Percentiles rank a stretch among this genome's conserved stretches.
Evolutionary conservation across 2,113 vertebrate species (phyloP).

Genomic region (Myiozetetes cayanensis): DNA sequence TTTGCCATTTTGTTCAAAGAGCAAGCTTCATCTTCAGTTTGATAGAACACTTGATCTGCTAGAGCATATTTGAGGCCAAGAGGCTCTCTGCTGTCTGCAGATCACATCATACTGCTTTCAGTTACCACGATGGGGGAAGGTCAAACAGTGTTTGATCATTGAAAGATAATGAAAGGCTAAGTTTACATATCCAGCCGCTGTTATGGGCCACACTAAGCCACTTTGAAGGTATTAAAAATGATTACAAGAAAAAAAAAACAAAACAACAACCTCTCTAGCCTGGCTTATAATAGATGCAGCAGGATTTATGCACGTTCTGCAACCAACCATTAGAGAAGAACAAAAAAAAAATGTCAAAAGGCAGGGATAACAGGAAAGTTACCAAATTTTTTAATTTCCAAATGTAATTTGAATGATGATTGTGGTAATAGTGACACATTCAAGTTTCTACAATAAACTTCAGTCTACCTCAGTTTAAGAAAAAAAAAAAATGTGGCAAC

Average conservation of each 20-base stretch:
- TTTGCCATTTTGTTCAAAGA: slow-evolving; percentile 76
- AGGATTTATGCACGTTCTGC: slow-evolving; percentile 78
- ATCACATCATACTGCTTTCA: slow-evolving; percentile 69
- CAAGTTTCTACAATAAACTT: slow-evolving; percentile 88
- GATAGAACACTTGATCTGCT: slow-evolving; percentile 68
- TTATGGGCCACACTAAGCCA: slow-evolving; percentile 79
- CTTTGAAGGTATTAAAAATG: slow-evolving; percentile 72
- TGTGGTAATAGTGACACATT: slow-evolving; percentile 88
- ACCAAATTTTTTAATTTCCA: slow-evolving; percentile 76
- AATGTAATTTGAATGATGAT: slow-evolving; percentile 90
- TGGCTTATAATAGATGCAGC: slow-evolving; percentile 73
- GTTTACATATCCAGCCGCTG: slow-evolving; percentile 81
- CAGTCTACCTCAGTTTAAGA: slow-evolving; percentile 89
- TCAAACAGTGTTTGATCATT: slow-evolving; percentile 78
- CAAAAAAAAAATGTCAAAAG: slow-evolving; percentile 66
- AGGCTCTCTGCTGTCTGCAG: slow-evolving; percentile 53
- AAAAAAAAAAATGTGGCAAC: slow-evolving; percentile 80
- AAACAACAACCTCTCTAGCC: slow-evolving; percentile 68
- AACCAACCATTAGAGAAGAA: slow-evolving; percentile 73
- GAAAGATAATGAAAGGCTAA: slow-evolving; percentile 75
- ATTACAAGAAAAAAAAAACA: slow-evolving; percentile 39
- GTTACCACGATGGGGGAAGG: slow-evolving; percentile 75
- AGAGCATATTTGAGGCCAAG: not conserved
- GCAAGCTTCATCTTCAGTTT: slow-evolving; percentile 79
- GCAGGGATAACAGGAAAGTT: slow-evolving; percentile 74